Evolutionary conservation across 1,140 invertebrate species (phyloP).

Genomic region (Macrobrachium rosenbergii): DNA sequence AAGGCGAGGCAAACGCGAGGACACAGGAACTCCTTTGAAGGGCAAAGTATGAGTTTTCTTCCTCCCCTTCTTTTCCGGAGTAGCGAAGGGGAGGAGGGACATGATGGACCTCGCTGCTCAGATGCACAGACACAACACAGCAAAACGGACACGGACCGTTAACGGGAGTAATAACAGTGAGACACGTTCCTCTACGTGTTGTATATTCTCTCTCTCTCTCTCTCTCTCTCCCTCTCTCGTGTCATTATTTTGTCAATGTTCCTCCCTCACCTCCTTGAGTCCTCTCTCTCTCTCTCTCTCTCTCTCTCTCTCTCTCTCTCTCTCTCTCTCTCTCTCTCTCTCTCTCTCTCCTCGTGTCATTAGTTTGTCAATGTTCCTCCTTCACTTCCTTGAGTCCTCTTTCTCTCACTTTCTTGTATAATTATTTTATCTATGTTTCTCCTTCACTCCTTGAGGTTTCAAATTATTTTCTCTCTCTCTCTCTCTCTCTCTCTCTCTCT

Average conservation of each 20-base stretch:
- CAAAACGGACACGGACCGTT: too few species aligned
- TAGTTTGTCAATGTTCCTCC: neutral
- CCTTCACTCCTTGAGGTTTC: neutral
- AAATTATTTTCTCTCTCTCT: neutral
- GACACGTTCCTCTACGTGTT: neutral
- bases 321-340: slow-evolving; percentile 7
- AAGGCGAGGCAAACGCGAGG: too few species aligned
- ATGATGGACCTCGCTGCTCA: too few species aligned
- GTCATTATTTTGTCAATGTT: neutral
- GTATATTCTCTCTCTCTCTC: slow-evolving; percentile 2
- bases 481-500: neutral
- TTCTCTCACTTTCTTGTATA: neutral
- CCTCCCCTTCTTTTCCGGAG: too few species aligned
- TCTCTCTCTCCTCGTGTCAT: neutral
- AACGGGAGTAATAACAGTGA: too few species aligned
- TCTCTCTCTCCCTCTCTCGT: neutral
- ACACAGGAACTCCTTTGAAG: too few species aligned
- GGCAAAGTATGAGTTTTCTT: too few species aligned
- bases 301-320: neutral
- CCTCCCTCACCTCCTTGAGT: too few species aligned
- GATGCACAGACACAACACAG: too few species aligned
- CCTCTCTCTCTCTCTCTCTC: neutral
- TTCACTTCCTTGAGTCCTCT: neutral
- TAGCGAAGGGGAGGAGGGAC: too few species aligned
- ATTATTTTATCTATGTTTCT: neutral